Percentiles rank a stretch among this genome's conserved stretches.
Conservation (phyloP, 2,113 vertebrate genomes). For the Alosa alosa region DNA sequence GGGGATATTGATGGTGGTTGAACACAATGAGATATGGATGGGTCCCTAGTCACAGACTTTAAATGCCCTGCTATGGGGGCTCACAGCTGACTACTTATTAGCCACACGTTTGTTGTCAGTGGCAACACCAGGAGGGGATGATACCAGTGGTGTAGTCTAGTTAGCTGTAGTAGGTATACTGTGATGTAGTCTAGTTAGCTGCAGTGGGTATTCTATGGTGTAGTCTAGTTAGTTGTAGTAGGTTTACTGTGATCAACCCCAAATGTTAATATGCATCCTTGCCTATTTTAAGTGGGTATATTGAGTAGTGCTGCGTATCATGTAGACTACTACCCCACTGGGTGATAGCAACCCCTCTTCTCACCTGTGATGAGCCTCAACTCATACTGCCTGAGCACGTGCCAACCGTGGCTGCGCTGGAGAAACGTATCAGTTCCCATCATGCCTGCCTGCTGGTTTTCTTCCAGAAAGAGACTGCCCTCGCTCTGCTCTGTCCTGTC, state of each 20-base stretch:
- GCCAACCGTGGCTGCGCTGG: conserved; percentile 53
- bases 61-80: background rate
- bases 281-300: no score
- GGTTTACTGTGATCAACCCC: no score
- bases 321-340: no score
- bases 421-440: conserved; percentile 69
- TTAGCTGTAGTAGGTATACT: no score
- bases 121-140: conserved; percentile 42
- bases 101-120: conserved; percentile 61
- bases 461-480: background rate
- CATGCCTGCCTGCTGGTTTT: conserved; percentile 54
- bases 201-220: no score
- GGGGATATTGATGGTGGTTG: background rate
- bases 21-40: background rate
- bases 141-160: background rate
- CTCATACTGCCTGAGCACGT: conserved; percentile 5
- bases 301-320: no score
- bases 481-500: background rate
- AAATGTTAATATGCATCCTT: no score
- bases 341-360: background rate
- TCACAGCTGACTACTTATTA: background rate
- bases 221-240: no score
- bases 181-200: no score
- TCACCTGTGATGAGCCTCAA: background rate
- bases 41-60: background rate